phyloP scores from a whole-genome alignment of 2,888 invertebrate genomes.

The Himalopsyche anomala region DNA sequence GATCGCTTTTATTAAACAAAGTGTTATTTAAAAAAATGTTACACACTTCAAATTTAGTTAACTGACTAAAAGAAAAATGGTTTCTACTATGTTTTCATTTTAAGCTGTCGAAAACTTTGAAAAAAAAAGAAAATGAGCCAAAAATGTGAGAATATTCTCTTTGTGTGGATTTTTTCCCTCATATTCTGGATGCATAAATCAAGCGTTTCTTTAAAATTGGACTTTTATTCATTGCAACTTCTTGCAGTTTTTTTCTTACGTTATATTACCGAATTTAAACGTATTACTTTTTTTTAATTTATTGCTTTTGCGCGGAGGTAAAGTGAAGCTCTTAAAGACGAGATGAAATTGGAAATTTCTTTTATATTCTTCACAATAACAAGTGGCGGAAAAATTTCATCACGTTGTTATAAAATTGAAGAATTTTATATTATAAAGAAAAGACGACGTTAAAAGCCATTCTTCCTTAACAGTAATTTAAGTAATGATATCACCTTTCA shows the following conservation, averaged over 20 bases:
- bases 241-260: background rate
- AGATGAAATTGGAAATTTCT: slow-evolving; percentile 20
- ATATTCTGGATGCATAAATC: slow-evolving; percentile 5
- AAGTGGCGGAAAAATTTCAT: slow-evolving; percentile 16
- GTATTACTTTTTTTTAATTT: slow-evolving; percentile 26
- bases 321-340: background rate
- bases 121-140: background rate
- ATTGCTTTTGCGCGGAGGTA: slow-evolving; percentile 1
- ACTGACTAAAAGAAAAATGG: too few relatives aligned
- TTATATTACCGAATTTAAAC: slow-evolving; percentile 1
- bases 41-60: too few relatives aligned
- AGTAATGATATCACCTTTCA: too few relatives aligned
- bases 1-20: too few relatives aligned
- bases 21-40: too few relatives aligned
- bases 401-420: background rate
- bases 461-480: too few relatives aligned
- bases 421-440: slow-evolving; percentile 14
- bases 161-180: slow-evolving; percentile 2
- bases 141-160: slow-evolving; percentile 12
- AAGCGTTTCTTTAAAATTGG: slow-evolving; percentile 15
- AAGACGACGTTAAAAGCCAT: background rate
- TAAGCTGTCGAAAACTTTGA: background rate
- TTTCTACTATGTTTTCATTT: too few relatives aligned
- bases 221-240: slow-evolving; percentile 29
- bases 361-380: slow-evolving; percentile 3